Percentiles rank a stretch among this genome's conserved stretches.
These are phyloP conservation scores for Arothron firmamentum DNA, from an alignment of 2,113 vertebrate species.

Conservation along the genomic window DNA sequence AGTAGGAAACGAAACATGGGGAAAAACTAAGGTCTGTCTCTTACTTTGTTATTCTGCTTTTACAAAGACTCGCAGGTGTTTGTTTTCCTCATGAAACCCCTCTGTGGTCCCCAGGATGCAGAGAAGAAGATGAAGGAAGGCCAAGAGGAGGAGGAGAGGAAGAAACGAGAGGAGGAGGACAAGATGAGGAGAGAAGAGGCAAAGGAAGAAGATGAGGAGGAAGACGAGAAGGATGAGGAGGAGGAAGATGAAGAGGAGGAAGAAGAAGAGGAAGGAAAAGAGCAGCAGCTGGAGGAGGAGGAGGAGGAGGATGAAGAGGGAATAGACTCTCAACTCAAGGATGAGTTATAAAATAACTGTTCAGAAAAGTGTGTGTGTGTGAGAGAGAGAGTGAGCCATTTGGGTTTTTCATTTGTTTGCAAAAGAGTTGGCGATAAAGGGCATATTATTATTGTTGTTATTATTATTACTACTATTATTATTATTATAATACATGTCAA, in stretches of 20 bases:
- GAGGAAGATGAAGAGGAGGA: conserved; percentile 53
- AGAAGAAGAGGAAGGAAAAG: conserved; percentile 52
- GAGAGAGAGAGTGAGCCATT: conserved; percentile 33
- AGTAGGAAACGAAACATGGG: conserved; percentile 78
- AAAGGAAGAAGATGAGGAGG: conserved; percentile 59
- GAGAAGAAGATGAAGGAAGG: conserved; percentile 81
- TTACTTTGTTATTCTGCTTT: not conserved
- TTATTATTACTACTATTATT: conserved; percentile 29
- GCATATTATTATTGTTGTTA: conserved; percentile 40
- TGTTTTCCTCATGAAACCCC: conserved; percentile 10
- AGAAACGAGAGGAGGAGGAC: conserved; percentile 68
- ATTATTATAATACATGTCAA: not conserved
- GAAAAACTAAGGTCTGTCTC: conserved; percentile 74
- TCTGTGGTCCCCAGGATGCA: conserved; percentile 66
- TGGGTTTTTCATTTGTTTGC: conserved; percentile 61
- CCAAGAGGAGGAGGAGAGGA: conserved; percentile 76
- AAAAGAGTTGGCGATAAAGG: conserved; percentile 39
- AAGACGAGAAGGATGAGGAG: conserved; percentile 60
- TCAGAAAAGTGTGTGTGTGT: conserved; percentile 42
- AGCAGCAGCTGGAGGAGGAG: conserved; percentile 6
- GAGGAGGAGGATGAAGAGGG: conserved; percentile 61
- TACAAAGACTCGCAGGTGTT: not conserved
- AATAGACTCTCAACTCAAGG: conserved; percentile 74
- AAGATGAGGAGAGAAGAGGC: conserved; percentile 59
- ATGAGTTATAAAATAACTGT: conserved; percentile 77